Evolutionary conservation across 2,888 invertebrate genomes (phyloP).

Genomic region (Erebia aethiops): DNA sequence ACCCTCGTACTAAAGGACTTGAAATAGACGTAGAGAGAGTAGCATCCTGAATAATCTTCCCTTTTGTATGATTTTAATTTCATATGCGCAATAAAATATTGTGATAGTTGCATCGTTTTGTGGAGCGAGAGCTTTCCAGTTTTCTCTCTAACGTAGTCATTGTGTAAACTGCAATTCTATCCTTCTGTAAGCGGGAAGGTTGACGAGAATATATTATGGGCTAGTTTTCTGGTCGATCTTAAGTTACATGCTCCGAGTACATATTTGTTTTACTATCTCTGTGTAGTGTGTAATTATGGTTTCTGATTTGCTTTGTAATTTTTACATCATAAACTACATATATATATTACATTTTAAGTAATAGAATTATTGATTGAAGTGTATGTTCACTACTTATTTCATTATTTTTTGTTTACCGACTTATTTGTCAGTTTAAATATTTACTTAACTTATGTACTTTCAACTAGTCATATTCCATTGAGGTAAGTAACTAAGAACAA

Average conservation of each 20-base stretch:
- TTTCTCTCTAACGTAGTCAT: conserved; percentile 15
- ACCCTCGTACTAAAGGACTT: conserved; percentile 33
- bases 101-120: conserved; percentile 23
- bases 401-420: too few species aligned
- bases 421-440: too few species aligned
- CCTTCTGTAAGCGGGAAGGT: conserved; percentile 37
- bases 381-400: background rate
- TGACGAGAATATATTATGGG: conserved; percentile 63
- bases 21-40: conserved; percentile 28
- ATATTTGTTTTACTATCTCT: conserved; percentile 27
- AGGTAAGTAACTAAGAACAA: too few species aligned
- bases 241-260: conserved; percentile 54
- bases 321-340: background rate
- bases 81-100: conserved; percentile 27
- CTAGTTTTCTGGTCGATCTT: conserved; percentile 62
- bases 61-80: conserved; percentile 29
- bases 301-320: conserved; percentile 10
- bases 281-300: conserved; percentile 20
- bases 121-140: conserved; percentile 17
- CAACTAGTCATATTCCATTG: too few species aligned
- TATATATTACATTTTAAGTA: background rate
- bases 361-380: background rate
- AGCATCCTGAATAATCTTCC: conserved; percentile 27
- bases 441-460: too few species aligned
- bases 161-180: conserved; percentile 29